Evolutionary conservation across 2,888 invertebrate species (phyloP).

Genomic region (Julus scandinavius): DNA sequence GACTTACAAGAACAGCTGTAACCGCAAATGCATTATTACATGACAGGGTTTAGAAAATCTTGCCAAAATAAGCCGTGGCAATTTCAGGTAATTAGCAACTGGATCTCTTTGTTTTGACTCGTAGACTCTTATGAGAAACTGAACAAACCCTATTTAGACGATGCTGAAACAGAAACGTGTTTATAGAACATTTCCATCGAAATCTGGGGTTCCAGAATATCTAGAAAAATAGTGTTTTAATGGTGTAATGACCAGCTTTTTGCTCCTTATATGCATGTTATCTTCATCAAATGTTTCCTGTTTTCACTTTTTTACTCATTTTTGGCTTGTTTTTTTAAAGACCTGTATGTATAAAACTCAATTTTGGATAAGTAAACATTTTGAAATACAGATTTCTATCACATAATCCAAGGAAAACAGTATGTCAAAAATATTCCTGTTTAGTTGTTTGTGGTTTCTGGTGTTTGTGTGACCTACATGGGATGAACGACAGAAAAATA

Average conservation of each 20-base stretch:
- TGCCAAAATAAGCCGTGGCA: background rate
- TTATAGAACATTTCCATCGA: no score
- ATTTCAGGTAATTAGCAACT: background rate
- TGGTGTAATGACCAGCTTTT: no score
- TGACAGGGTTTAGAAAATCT: background rate
- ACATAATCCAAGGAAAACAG: background rate
- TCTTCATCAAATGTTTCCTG: no score
- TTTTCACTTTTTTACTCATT: no score
- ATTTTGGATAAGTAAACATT: background rate
- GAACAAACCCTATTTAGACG: no score
- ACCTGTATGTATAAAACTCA: background rate
- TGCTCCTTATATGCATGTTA: no score
- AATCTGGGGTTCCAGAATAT: no score
- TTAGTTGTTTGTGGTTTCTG: no score
- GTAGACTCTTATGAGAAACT: background rate
- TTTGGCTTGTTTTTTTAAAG: background rate
- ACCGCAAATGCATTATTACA: background rate
- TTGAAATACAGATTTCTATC: background rate
- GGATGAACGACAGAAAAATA: background rate
- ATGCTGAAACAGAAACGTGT: no score
- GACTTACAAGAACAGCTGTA: slow-evolving; percentile 33
- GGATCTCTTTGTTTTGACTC: background rate
- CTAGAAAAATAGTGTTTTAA: no score
- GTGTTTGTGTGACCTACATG: background rate
- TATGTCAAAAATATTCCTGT: background rate